A percentile compares a stretch with the other conserved stretches of the same genome.
Conservation (phyloP, 1,140 invertebrate genomes). For the Pseudomyrmex cubaensis region DNA sequence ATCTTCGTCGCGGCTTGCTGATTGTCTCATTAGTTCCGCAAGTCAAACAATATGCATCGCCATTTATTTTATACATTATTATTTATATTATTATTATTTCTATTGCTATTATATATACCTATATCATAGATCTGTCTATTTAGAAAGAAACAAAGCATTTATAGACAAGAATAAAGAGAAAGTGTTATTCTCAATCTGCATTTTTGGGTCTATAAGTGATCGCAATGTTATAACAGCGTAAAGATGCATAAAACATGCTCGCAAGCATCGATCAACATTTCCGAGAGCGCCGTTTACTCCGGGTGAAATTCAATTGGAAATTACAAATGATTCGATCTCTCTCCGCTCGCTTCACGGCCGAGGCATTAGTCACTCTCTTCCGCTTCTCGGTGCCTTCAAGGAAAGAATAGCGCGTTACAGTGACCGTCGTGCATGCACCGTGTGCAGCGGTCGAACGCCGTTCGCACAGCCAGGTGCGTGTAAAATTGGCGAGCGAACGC, state of each 20-base stretch:
- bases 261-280: constrained; percentile 52
- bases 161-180: not conserved
- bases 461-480: constrained; percentile 74
- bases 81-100: not conserved
- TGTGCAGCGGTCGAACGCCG: not conserved
- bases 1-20: not conserved
- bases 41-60: not conserved
- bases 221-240: not conserved
- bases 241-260: constrained; percentile 52
- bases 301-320: constrained; percentile 56
- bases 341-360: constrained; percentile 41
- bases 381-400: constrained; percentile 18
- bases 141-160: not conserved
- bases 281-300: constrained; percentile 23
- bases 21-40: not conserved
- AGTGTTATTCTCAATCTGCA: constrained; percentile 5
- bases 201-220: constrained; percentile 28
- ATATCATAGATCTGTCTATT: not conserved
- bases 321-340: constrained; percentile 59
- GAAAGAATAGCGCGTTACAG: constrained; percentile 31
- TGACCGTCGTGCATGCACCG: constrained; percentile 10
- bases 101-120: not conserved
- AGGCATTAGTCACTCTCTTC: constrained; percentile 55
- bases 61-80: not conserved
- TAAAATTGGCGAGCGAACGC: constrained; percentile 74